A percentile compares a stretch with the other conserved stretches of the same genome.
Evolutionary conservation across 2,888 invertebrate species (phyloP).

Genomic region (Pharmacophagus antenor): DNA sequence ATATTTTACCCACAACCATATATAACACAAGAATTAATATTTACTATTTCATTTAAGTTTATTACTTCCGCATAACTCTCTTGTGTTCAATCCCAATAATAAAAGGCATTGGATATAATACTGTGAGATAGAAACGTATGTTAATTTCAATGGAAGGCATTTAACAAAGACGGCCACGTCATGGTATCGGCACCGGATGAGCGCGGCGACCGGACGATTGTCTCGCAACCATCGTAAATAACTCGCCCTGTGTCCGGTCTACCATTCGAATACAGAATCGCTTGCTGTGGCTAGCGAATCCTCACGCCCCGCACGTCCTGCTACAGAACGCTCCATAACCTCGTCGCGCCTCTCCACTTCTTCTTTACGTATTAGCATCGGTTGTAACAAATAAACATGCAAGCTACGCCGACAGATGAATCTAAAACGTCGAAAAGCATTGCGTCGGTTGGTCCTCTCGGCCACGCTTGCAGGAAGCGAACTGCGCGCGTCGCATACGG

Average conservation of each 20-base stretch:
- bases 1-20: too few species aligned
- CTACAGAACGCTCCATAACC: constrained; percentile 28
- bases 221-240: constrained; percentile 78
- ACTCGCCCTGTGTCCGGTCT: constrained; percentile 73
- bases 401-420: constrained; percentile 37
- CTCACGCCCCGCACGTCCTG: constrained; percentile 39
- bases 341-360: constrained; percentile 11
- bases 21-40: neutral
- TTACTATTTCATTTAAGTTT: neutral
- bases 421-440: constrained; percentile 45
- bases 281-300: constrained; percentile 57
- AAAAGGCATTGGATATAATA: constrained; percentile 7
- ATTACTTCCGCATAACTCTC: constrained; percentile 3
- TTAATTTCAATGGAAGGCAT: constrained; percentile 69
- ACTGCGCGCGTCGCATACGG: constrained; percentile 70
- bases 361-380: constrained; percentile 29
- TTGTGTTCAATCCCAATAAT: neutral
- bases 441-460: constrained; percentile 48
- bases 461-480: constrained; percentile 63
- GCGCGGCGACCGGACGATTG: constrained; percentile 73
- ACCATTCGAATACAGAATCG: constrained; percentile 70
- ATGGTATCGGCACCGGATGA: constrained; percentile 78
- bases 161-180: constrained; percentile 77
- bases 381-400: constrained; percentile 35
- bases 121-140: constrained; percentile 65